Base-by-base conservation (phyloP, 2,797 vertebrate species). In the Silurus aristotelis region DNA sequence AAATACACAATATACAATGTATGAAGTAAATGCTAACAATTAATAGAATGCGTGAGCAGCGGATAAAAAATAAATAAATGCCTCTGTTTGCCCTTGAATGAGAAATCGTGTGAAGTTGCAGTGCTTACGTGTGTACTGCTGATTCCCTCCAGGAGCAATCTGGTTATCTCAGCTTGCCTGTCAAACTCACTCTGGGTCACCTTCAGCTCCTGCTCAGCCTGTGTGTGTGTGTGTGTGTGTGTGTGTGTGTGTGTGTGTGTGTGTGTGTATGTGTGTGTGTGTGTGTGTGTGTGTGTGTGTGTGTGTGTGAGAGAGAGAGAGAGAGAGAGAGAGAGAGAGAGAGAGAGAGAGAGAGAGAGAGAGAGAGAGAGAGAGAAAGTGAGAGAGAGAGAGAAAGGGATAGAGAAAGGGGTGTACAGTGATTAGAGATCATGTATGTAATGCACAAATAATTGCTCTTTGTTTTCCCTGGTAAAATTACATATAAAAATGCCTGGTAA, bases 151-250 rank as follows among this genome's bases (percentile, higher is more conserved):
- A 99, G 93, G 87, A 99, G 95, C 88, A 99, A 96, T 61, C 98
- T 95, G 89, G 97, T 99, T 92, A 99, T 99, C 94, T 99, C 98
- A 20, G 98, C 98, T 89, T 99, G 98, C 14, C 98, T 96, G 92
- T 99, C 98, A 88, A 99, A 99, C 88, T 99, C 98, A 60, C 98
- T 99, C 93, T 99, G 98, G 70, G 97, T 97, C 94, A 99, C 97
- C 90, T 97, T 95, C 83, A 99, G 90, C 94, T 99, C 98, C 95
- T 98, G 97, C 92, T 99, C 98, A n/a, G 97, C 97, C 98, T 99
- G 83, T 71, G 84, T 91, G 64, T 84, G 6, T 52, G 38, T 52
- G 48, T 52, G 0, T 52, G 48, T 52, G 48, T 52, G 48, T 31
- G 2, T 31, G 31, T 31, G 31, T 31, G 31, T 31, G 31, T 31